Evolutionary conservation across 1,140 invertebrate species (phyloP), one percentile per base, ranked within the genome.

Genomic region (Drosophila malerkotliana): DNA sequence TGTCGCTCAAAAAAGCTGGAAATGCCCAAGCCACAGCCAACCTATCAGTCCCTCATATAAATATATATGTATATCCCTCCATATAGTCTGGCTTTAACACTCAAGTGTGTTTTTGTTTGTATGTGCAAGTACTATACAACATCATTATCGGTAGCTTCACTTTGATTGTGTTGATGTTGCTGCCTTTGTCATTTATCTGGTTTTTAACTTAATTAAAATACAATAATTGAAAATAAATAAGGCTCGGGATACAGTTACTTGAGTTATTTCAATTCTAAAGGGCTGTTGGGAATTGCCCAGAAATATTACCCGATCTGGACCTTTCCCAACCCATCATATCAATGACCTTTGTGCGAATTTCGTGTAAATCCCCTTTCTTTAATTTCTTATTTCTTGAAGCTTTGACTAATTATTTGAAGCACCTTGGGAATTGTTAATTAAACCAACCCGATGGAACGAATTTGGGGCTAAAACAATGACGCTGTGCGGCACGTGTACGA

Each of bases 1-100:
- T 61, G 62, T 67, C 49, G 69, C 69, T 82, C 51, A 61, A 83
- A 66, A 87, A 87, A 87, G 83, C 83, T 87, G 83, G 83, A 88
- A 87, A 88, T 87, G 49, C 83, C 83, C 79, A 87, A 82, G 75
- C 52, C 32, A 37, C 39, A 44, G 18, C 37, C 34, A 76, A 79
- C 51, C 75, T 78, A 85, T 87, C 73, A 87, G 69, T 60, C 62
- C 52, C 41, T 26, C 3, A 8, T 45, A 28, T 15, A 37, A 12
- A 37, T 12, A 37, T 37, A 37, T 44, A 37, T 37, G n/a, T 44
- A 18, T 44, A 44, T 18, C 51, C 14, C 21, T 10, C 10, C 39
- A 60, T 26, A 64, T 24, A 54, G 58, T 58, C 72, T 34, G 63
- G 62, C 44, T 39, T 56, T 24, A 69, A 56, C 41, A 68, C 66